Evolutionary conservation across 2,113 vertebrate genomes (phyloP), one percentile per base, ranked within the genome.

Genomic region (Ifrita kowaldi): DNA sequence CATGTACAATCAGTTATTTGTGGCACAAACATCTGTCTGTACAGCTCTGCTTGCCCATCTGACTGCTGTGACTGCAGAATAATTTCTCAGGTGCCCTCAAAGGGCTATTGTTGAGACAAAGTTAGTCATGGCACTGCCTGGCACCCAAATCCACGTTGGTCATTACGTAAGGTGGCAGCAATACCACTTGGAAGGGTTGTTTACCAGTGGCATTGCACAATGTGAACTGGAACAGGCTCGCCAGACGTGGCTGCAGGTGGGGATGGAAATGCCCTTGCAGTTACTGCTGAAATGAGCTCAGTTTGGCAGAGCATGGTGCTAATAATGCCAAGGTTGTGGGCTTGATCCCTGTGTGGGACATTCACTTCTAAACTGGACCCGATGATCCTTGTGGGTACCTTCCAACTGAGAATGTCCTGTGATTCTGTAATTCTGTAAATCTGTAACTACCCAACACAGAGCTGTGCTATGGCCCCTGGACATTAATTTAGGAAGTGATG

Each of bases 41-140:
- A 42, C 37, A 79, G 52, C 62, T 57, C 85, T 35, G 33, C 77
- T 24, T 7, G 30, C 68, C 93, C 93, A 82, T 89, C 84, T 83
- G 92, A 59, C 82, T 83, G 75, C 84, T 93, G 59, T 83, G 94
- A 91, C 82, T 94, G 76, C 88, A 89, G 95, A 96, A 81, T 92
- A 93, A 96, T 92, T 89, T 64, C 94, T 92, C 90, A 94, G 93
- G 96, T 95, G 90, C 83, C 92, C 95, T 94, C 95, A 97, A 96
- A 93, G 83, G 74, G 56, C 92, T 84, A 81, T 73, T 96, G 96
- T 95, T 65, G 77, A 89, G 96, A 46, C 37, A 33, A 87, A 86
- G 85, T 94, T 93, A 84, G 88, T 95, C 88, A 87, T 84, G 83
- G 93, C n/a, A 90, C 84, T 26, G 92, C 95, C 92, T 89, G 92